A percentile compares a stretch with the other conserved stretches of the same genome.
These are phyloP conservation scores for Yponomeuta sedellus DNA, from an alignment of 2,888 invertebrate species.

Conservation along the genomic window DNA sequence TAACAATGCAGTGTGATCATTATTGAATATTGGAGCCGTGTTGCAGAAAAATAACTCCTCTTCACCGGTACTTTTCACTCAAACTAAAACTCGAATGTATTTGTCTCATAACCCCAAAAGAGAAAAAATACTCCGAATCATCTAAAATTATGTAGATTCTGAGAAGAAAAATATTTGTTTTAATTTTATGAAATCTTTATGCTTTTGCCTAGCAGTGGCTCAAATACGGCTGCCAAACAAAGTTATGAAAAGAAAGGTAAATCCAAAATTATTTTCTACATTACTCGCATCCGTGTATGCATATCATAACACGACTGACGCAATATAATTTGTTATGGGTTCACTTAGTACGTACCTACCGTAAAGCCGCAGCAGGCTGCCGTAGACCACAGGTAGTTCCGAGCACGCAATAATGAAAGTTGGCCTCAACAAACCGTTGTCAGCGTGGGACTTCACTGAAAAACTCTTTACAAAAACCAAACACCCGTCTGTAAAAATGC, in stretches of 20 bases:
- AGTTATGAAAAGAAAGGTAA: too few relatives aligned
- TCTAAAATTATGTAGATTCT: too few relatives aligned
- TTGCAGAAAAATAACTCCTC: not conserved
- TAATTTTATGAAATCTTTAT: too few relatives aligned
- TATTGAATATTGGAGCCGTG: not conserved
- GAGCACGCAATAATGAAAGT: conserved; percentile 7
- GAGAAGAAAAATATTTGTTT: too few relatives aligned
- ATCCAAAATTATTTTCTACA: too few relatives aligned
- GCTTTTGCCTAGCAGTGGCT: too few relatives aligned
- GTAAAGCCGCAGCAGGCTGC: not conserved
- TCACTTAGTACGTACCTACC: conserved; percentile 5
- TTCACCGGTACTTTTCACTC: not conserved
- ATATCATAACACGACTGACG: too few relatives aligned
- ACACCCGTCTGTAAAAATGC: too few relatives aligned
- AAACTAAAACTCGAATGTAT: not conserved
- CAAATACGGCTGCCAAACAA: too few relatives aligned
- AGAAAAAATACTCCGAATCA: too few relatives aligned
- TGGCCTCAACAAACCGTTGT: not conserved
- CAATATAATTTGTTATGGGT: not conserved
- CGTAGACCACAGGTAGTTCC: not conserved
- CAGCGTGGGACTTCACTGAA: not conserved
- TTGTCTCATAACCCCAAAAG: too few relatives aligned
- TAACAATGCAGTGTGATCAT: not conserved
- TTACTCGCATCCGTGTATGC: too few relatives aligned
- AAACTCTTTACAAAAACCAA: not conserved